A percentile compares a stretch with the other conserved stretches of the same genome.
These are phyloP conservation scores for Trichopoda pennipes DNA, from an alignment of 2,888 invertebrate genomes.

Conservation along the genomic window DNA sequence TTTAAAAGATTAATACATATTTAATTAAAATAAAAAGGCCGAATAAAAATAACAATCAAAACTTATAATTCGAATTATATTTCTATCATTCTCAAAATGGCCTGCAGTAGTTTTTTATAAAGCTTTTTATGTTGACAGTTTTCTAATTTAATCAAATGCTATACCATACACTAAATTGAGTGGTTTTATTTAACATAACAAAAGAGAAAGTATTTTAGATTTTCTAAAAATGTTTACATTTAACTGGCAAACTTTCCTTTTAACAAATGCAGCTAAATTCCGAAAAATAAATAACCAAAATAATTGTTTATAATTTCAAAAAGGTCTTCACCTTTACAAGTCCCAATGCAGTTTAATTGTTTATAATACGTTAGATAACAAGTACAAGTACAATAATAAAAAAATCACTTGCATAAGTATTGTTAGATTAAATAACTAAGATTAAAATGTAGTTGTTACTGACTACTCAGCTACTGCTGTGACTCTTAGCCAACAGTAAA, in stretches of 20 bases:
- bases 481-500: conserved; percentile 8
- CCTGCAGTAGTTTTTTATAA: no score
- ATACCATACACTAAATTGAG: no score
- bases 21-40: no score
- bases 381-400: conserved; percentile 8
- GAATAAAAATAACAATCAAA: no score
- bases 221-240: neutral
- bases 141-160: no score
- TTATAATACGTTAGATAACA: conserved; percentile 34
- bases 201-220: no score
- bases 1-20: no score
- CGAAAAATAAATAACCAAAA: conserved; percentile 11
- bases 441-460: conserved; percentile 46
- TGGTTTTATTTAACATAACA: no score
- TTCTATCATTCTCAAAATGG: no score
- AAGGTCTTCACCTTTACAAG: conserved; percentile 53
- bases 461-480: conserved; percentile 13
- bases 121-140: no score
- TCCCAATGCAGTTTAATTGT: conserved; percentile 42
- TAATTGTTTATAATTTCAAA: conserved; percentile 37
- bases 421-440: conserved; percentile 48
- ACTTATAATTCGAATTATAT: no score
- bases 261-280: neutral
- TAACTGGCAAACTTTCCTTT: conserved; percentile 7
- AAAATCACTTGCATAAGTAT: neutral